Evolutionary conservation across 2,797 vertebrate genomes (phyloP).

Genomic region (Gymnodraco acuticeps): DNA sequence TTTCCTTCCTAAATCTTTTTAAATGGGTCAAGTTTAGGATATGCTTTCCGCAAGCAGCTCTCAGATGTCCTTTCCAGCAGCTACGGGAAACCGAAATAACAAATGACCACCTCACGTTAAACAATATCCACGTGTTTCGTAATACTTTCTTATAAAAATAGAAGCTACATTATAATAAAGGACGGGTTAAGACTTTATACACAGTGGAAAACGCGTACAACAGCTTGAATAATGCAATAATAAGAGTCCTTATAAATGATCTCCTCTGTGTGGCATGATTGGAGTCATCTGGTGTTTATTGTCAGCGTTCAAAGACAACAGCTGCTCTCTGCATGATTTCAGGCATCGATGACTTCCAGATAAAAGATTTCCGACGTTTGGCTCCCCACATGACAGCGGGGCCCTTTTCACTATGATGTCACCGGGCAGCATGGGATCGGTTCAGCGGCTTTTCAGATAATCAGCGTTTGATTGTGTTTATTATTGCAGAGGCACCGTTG

Average conservation of each 20-base stretch:
- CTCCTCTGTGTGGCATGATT: conserved; percentile 16
- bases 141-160: conserved; percentile 64
- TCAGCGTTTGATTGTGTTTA: not conserved
- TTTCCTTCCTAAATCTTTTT: conserved; percentile 14
- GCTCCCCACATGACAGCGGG: conserved; percentile 39
- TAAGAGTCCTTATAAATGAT: conserved; percentile 11
- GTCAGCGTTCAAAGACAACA: conserved; percentile 36
- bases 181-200: conserved; percentile 30
- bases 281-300: conserved; percentile 59
- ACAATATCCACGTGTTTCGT: conserved; percentile 29
- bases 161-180: conserved; percentile 38
- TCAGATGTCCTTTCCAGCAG: conserved; percentile 21
- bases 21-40: conserved; percentile 3
- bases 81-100: conserved; percentile 21
- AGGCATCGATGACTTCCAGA: conserved; percentile 33
- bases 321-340: conserved; percentile 62
- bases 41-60: conserved; percentile 9
- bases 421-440: not conserved
- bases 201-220: conserved; percentile 24
- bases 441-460: conserved; percentile 12
- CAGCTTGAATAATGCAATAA: conserved; percentile 7
- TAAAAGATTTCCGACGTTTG: conserved; percentile 26
- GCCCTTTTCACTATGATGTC: conserved; percentile 43
- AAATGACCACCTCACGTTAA: conserved; percentile 32
- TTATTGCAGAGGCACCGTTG: not conserved